phyloP scores from a whole-genome alignment of 2,797 vertebrate genomes.

The Psittacula derbiana region DNA sequence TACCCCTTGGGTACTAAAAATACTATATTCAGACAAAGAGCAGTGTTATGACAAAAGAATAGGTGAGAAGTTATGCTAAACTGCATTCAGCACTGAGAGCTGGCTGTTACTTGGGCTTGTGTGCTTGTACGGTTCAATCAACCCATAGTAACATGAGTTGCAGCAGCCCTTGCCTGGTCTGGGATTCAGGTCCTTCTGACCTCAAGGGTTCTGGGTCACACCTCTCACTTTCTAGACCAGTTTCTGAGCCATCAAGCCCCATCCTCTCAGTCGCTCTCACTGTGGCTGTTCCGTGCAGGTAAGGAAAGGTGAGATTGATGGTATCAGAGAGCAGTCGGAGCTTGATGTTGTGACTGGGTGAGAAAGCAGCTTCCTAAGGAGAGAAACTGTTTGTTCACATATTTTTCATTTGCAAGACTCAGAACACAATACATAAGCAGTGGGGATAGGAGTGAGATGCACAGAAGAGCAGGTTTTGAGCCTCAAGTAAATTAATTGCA shows the following conservation, averaged over 20 bases:
- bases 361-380: background rate
- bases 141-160: fast-evolving
- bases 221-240: background rate
- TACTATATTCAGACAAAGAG: background rate
- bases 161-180: background rate
- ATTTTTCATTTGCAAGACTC: background rate
- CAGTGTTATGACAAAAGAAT: background rate
- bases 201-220: background rate
- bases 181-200: background rate
- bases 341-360: no score
- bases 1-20: background rate
- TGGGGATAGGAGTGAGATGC: background rate
- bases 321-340: background rate
- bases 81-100: background rate
- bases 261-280: background rate
- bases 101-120: background rate
- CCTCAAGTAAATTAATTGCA: background rate
- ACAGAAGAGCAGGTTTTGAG: background rate
- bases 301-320: background rate
- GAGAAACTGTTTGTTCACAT: background rate
- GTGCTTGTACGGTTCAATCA: fast-evolving
- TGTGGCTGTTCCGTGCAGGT: background rate
- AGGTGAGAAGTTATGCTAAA: background rate
- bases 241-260: background rate
- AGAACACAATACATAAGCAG: background rate